phyloP scores from a whole-genome alignment of 2,888 invertebrate genomes.

The Artemia sp. region DNA sequence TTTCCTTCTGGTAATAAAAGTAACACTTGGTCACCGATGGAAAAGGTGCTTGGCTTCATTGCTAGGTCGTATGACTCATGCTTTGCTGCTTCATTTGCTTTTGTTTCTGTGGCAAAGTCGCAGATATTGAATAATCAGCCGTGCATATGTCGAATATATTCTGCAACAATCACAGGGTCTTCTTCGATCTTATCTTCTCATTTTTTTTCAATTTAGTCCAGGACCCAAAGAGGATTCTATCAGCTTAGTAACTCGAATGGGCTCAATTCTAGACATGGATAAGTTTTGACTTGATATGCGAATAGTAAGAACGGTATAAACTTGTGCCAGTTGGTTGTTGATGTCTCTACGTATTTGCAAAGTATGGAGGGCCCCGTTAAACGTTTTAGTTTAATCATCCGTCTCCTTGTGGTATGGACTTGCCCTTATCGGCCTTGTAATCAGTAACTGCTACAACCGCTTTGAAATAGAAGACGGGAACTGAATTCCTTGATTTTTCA shows the following conservation, averaged over 20 bases:
- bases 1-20: conserved; percentile 10
- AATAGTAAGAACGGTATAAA: conserved; percentile 8
- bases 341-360: neutral
- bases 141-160: conserved; percentile 23
- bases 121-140: conserved; percentile 20
- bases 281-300: conserved; percentile 5
- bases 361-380: neutral
- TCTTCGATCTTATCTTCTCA: conserved; percentile 7
- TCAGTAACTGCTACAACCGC: neutral
- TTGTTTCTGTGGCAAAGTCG: conserved; percentile 19
- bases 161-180: conserved; percentile 17
- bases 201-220: neutral
- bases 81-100: conserved; percentile 7
- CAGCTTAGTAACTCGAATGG: neutral
- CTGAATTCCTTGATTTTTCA: too few species aligned
- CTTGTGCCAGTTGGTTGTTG: conserved; percentile 14
- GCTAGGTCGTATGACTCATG: neutral
- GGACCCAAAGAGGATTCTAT: too few species aligned
- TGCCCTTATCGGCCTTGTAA: neutral
- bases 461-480: too few species aligned
- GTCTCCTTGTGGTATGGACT: neutral
- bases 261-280: neutral
- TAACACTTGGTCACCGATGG: conserved; percentile 13
- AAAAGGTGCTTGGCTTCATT: conserved; percentile 2
- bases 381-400: neutral